Conservation (phyloP, 2,797 vertebrate genomes). For the Hippoglossus hippoglossus region DNA sequence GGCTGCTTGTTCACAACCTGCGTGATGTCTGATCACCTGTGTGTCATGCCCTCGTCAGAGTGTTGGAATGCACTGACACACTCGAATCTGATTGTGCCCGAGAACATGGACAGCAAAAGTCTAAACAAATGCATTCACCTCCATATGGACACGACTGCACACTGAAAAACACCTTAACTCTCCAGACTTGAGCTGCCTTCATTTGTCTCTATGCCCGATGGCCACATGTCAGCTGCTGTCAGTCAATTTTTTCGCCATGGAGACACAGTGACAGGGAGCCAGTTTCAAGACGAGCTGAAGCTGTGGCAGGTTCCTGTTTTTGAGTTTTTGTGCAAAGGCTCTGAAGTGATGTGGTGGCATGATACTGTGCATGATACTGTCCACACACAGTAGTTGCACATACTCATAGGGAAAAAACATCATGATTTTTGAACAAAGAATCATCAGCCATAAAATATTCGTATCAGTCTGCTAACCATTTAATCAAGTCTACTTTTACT, state of each 20-base stretch:
- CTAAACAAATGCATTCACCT: neutral
- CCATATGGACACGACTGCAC: neutral
- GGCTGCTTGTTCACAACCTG: too few relatives aligned
- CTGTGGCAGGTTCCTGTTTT: constrained; percentile 5
- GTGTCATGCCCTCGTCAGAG: too few relatives aligned
- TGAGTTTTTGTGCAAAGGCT: neutral
- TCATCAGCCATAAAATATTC: too few relatives aligned
- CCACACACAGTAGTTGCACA: neutral
- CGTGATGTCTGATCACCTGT: too few relatives aligned
- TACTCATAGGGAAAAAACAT: too few relatives aligned
- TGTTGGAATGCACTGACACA: neutral
- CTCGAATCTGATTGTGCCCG: too few relatives aligned
- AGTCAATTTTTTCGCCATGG: constrained; percentile 30
- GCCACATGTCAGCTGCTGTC: constrained; percentile 41
- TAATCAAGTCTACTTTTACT: too few relatives aligned
- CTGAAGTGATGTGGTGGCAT: neutral
- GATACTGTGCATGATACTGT: neutral
- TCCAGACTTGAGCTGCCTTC: constrained; percentile 30
- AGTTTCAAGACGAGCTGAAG: constrained; percentile 20
- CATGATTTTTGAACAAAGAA: too few relatives aligned
- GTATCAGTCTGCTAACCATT: too few relatives aligned
- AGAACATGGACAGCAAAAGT: neutral
- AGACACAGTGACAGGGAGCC: constrained; percentile 18
- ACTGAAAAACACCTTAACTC: constrained; percentile 13
- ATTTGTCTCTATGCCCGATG: constrained; percentile 17